Evolutionary conservation across 37 sponge, comb jelly and placozoan species (phyloP), one percentile per base, ranked within the genome.

Genomic region (Agelas oroides): DNA sequence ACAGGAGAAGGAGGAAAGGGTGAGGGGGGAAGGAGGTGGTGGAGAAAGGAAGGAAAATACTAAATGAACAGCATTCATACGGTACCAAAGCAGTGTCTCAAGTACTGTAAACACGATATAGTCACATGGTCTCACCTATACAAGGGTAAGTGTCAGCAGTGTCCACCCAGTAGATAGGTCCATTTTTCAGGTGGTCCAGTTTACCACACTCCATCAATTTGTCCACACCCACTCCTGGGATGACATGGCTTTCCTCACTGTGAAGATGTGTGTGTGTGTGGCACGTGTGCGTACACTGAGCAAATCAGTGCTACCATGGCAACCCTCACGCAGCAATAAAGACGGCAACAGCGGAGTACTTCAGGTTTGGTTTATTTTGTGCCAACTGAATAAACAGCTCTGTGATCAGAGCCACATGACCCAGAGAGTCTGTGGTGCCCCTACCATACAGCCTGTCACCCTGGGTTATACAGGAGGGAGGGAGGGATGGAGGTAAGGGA

Each of bases 361-460:
- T 92, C 53, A 92, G 81, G 24, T 78, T 33, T n/a, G 86, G 85
- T 53, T 88, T 92, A 75, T 84, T 88, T 70, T 88, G 88, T 20
- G 90, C 93, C 68, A 93, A 74, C 64, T 93, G 93, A 5, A 81
- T 35, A 73, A 93, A 93, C 27, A 93, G 73, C 34, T 93, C 93
- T 0, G 93, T 93, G 61, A 93, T 86, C 19, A 93, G 80, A 32
- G 93, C 93, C 27, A 93, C 93, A 36, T 93, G 93, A 23, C 93
- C 93, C 18, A 93, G 89, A 59, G 88, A 92, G 79, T 92, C 93
- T 14, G 93, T 92, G 17, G 93, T 92, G 15, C 93, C 93, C 27
- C 93, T 74, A 14, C 89, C 93, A 75, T 88, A 92, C 85, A 92
- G 73, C 84, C 84, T 92, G 82, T 92, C 93, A 33, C 89, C 93